Percentiles rank a stretch among this genome's conserved stretches.
phyloP scores from a whole-genome alignment of 2,113 vertebrate genomes.

The Oxygymnocypris stewartii region DNA sequence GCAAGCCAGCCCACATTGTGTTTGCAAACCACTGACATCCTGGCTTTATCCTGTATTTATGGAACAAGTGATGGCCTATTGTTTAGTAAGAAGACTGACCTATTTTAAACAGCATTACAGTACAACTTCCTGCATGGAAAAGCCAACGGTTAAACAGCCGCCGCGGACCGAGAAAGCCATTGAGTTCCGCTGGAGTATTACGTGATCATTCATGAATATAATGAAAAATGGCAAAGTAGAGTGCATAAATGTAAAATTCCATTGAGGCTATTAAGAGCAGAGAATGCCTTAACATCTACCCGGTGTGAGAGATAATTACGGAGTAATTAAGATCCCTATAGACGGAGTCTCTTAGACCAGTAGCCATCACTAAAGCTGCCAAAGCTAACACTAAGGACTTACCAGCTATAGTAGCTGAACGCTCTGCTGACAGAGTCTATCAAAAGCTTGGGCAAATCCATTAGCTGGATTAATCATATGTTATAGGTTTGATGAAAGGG shows the following conservation, averaged over 20 bases:
- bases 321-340: slow-evolving; percentile 41
- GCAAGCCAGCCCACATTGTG: slow-evolving; percentile 49
- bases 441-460: slow-evolving; percentile 68
- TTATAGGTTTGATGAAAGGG: slow-evolving; percentile 60
- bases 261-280: slow-evolving; percentile 39
- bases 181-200: slow-evolving; percentile 10
- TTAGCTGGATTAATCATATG: slow-evolving; percentile 73
- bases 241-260: slow-evolving; percentile 15
- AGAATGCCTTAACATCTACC: slow-evolving; percentile 40
- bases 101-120: slow-evolving; percentile 66
- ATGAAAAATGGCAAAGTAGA: slow-evolving; percentile 32
- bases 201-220: slow-evolving; percentile 19
- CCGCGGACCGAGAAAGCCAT: neutral
- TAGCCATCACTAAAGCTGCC: slow-evolving; percentile 41
- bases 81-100: slow-evolving; percentile 58
- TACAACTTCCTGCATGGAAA: slow-evolving; percentile 66
- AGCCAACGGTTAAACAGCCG: slow-evolving; percentile 51
- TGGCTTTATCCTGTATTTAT: slow-evolving; percentile 69
- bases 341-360: slow-evolving; percentile 36
- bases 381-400: slow-evolving; percentile 36
- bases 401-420: slow-evolving; percentile 34
- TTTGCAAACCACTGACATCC: slow-evolving; percentile 61
- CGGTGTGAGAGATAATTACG: slow-evolving; percentile 42
- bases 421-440: slow-evolving; percentile 67
- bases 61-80: slow-evolving; percentile 63